Evolutionary conservation across 2,888 invertebrate genomes (phyloP), one percentile per base, ranked within the genome.

Genomic region (Tiliacea citrago): DNA sequence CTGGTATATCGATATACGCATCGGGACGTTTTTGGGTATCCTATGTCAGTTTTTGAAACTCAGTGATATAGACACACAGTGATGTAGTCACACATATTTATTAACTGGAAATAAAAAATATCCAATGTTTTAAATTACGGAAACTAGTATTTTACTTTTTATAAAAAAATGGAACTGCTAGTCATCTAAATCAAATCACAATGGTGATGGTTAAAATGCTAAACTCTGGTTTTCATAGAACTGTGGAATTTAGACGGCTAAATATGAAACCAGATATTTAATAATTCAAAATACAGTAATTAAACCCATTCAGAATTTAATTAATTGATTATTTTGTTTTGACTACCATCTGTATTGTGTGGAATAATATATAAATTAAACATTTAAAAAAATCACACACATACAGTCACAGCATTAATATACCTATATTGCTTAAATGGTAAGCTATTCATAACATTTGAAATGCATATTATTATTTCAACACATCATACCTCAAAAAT

Each of bases 381-480:
- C 45, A 58, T 71, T 3, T 55, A n/a, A n/a, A n/a, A n/a, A n/a
- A n/a, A n/a, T n/a, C n/a, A n/a, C n/a, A 18, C 68, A 6, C 67
- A 68, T 77, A 70, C 58, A 65, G 71, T 12, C 47, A 77, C 62
- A n/a, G 49, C 42, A 85, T 85, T 75, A 83, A 80, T 65, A 69
- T 62, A 35, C 21, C 0, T 45, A 13, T 39, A 68, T 60, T 13
- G 47, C 63, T 7, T 77, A 76, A 70, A 79, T 70, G 49, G 73
- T 67, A 68, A 73, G 57, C 67, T 74, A 73, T 79, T 77, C 65
- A 82, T 75, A 77, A 77, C 79, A 75, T 79, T 82, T 73, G 24
- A 74, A 85, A 85, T 84, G 84, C 75, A 83, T 67, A 79, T 67
- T 80, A 65, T 78, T 73, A 83, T 82, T 81, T 86, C 86, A 82